phyloP scores from a whole-genome alignment of 2,888 invertebrate species.

The Julus scanicus region DNA sequence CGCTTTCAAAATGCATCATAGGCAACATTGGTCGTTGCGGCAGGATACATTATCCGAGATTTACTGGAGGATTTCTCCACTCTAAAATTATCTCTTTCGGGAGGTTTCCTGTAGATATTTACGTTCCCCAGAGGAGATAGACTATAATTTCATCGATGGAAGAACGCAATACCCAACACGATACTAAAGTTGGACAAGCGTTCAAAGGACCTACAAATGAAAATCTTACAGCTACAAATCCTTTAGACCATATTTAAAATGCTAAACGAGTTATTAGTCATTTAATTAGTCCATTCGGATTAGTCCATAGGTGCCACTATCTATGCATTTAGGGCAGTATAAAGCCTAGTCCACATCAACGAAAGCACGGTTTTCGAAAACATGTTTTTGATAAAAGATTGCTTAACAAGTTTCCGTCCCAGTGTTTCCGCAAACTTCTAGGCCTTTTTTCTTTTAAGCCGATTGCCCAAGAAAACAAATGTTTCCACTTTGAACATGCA shows the following conservation, averaged over 20 bases:
- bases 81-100: conserved; percentile 22
- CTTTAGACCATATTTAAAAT: background rate
- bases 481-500: too few species aligned
- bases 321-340: background rate
- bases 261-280: conserved; percentile 23
- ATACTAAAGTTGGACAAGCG: conserved; percentile 15
- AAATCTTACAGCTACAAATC: background rate
- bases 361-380: too few species aligned
- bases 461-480: too few species aligned
- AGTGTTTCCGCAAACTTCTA: too few species aligned
- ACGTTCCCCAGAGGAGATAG: conserved; percentile 9
- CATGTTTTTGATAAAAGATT: too few species aligned
- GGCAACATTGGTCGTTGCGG: background rate
- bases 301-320: background rate
- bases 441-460: too few species aligned
- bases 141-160: conserved; percentile 25
- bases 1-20: background rate
- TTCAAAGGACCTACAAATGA: background rate
- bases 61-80: conserved; percentile 35
- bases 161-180: background rate
- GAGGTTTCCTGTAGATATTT: conserved; percentile 19
- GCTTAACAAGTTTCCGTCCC: too few species aligned
- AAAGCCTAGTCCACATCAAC: too few species aligned
- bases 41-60: conserved; percentile 39
- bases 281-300: background rate